Evolutionary conservation across 2,113 vertebrate species (phyloP).

Genomic region (Trichechus manatus): DNA sequence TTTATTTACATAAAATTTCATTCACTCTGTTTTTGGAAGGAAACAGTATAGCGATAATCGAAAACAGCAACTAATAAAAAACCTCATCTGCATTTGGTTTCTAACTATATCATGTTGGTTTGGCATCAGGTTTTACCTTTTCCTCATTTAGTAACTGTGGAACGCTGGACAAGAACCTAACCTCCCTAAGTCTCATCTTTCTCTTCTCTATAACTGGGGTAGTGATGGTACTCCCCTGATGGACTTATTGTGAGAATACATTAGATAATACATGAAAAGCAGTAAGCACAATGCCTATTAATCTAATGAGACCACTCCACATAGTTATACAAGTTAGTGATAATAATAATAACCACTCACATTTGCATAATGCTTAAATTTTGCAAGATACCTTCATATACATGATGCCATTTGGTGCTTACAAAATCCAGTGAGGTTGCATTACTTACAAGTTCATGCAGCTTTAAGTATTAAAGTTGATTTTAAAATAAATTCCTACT

Average conservation of each 20-base stretch:
- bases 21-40: not conserved
- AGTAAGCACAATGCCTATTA: not conserved
- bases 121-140: not conserved
- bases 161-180: not conserved
- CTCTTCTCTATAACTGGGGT: slow-evolving; percentile 7
- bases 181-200: not conserved
- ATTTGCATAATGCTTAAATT: slow-evolving; percentile 53
- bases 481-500: slow-evolving; percentile 46
- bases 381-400: not conserved
- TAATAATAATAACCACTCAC: not conserved
- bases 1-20: not conserved
- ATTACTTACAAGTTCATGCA: slow-evolving; percentile 31
- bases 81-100: not conserved
- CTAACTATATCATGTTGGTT: not conserved
- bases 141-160: not conserved
- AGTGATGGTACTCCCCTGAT: not conserved
- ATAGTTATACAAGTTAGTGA: not conserved
- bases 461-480: slow-evolving; percentile 26
- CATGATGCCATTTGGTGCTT: not conserved
- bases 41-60: not conserved
- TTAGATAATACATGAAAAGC: slow-evolving; percentile 16
- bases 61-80: not conserved
- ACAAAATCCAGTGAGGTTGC: not conserved
- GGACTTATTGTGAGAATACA: not conserved
- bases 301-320: not conserved